Base-by-base conservation (phyloP, 2,888 invertebrate species). In the Leucophora obtusa region DNA sequence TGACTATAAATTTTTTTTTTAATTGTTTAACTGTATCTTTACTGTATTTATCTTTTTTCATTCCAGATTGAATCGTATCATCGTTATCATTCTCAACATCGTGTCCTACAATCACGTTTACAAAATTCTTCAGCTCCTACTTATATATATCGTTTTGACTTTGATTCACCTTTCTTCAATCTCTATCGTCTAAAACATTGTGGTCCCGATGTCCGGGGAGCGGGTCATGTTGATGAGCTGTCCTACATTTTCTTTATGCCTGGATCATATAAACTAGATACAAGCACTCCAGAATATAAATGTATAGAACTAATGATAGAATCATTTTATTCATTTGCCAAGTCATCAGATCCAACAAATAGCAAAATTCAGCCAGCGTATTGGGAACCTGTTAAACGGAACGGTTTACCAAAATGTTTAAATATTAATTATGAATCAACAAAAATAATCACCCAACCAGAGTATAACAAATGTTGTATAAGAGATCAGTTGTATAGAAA, bases 211-310 rank as follows among this genome's bases (percentile, higher is more conserved):
- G 63, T 87, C 0, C 83, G 85, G 1, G 90, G 90, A 6, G 87
- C 86, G 3, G 85, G 86, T 21, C 90, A 90, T 82, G 89, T 82
- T 0, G 90, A 89, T 80, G 90, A 90, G 18, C 58, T 90, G 6
- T 86, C 88, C 6, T 90, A 89, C 62, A 69, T 90, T 1, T 90
- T 90, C 62, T 86, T 85, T 53, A 87, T 85, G 81, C 72, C 85
- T 3, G 82, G 86, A 3, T 84, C 88, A 0, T 78, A 76, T 0
- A 86, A 84, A 50, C 69, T 88, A 33, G 43, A 79, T 0, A 84
- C 79, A 14, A 83, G 85, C 7, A 84, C 86, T 0, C 51, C 38
- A 4, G 89, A 90, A 63, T 89, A 87, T 66, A 82, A 71, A 7
- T 87, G 86, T 33, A 88, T 90, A 14, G 82, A 87, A 75, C 84